Conservation (phyloP, 1,140 invertebrate genomes). For the Zaprionus capensis region DNA sequence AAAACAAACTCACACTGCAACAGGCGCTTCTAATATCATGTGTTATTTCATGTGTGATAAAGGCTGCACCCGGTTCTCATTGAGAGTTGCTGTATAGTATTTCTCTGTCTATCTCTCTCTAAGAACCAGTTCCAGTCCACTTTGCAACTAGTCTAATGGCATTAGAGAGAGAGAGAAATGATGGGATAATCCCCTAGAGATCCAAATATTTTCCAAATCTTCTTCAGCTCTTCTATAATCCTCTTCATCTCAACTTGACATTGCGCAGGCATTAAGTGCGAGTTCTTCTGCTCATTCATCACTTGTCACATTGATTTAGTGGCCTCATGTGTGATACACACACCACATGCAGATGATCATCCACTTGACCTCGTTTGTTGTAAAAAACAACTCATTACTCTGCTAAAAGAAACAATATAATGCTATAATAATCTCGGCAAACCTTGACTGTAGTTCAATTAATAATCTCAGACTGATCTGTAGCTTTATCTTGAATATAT, state of each 20-base stretch:
- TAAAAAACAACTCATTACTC: slow-evolving; percentile 41
- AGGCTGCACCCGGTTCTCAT: neutral
- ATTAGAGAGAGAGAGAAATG: neutral
- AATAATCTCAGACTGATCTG: slow-evolving; percentile 51
- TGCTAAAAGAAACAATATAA: slow-evolving; percentile 27
- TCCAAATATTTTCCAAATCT: slow-evolving; percentile 11
- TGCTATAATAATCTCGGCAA: slow-evolving; percentile 27
- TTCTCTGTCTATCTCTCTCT: neutral
- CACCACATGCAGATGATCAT: slow-evolving; percentile 30
- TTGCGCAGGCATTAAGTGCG: slow-evolving; percentile 15
- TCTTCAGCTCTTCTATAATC: slow-evolving; percentile 11
- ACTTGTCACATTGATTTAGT: slow-evolving; percentile 73
- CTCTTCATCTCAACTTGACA: slow-evolving; percentile 14
- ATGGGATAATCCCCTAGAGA: neutral
- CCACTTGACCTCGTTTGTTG: slow-evolving; percentile 68
- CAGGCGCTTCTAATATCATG: slow-evolving; percentile 31
- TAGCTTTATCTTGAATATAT: slow-evolving; percentile 52
- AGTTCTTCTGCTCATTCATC: slow-evolving; percentile 35
- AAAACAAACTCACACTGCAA: slow-evolving; percentile 28
- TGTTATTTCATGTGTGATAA: slow-evolving; percentile 24
- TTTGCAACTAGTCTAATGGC: neutral
- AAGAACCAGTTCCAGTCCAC: neutral
- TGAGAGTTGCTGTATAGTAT: neutral
- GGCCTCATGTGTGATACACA: slow-evolving; percentile 33
- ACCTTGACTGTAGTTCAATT: slow-evolving; percentile 76